A percentile compares a stretch with the other conserved stretches of the same genome.
These are phyloP conservation scores for Chromobotia macracanthus DNA, from an alignment of 2,797 vertebrate species.

Conservation along the genomic window DNA sequence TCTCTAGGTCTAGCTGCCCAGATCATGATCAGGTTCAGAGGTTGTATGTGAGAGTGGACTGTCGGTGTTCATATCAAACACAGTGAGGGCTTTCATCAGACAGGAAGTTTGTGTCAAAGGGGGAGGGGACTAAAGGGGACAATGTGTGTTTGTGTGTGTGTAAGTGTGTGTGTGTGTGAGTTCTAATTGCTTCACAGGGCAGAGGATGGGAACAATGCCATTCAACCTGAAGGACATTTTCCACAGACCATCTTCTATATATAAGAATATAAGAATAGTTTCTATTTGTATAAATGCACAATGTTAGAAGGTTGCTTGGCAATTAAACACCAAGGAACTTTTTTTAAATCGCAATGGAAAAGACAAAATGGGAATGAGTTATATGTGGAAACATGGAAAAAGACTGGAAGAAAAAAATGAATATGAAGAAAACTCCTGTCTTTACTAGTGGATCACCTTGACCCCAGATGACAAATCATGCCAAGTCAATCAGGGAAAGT, in stretches of 20 bases:
- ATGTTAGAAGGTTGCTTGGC: conserved; percentile 18
- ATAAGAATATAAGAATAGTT: conserved; percentile 34
- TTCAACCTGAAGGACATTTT: conserved; percentile 52
- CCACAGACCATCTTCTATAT: conserved; percentile 21
- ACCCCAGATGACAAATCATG: conserved; percentile 52
- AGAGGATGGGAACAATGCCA: conserved; percentile 35
- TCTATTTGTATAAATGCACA: conserved; percentile 41
- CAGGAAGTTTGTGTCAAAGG: conserved; percentile 45
- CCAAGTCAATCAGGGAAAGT: conserved; percentile 46
- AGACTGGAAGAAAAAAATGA: background rate
- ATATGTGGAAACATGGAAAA: background rate
- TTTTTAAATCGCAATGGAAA: conserved; percentile 14
- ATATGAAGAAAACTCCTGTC: conserved; percentile 26
- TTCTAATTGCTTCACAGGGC: conserved; percentile 40
- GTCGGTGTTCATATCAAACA: conserved; percentile 61
- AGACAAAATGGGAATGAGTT: conserved; percentile 25
- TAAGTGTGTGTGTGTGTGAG: conserved; percentile 18
- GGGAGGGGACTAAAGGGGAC: conserved; percentile 8
- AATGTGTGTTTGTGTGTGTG: conserved; percentile 41
- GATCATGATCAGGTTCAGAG: conserved; percentile 56
- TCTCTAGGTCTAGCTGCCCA: conserved; percentile 41
- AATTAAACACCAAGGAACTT: conserved; percentile 27
- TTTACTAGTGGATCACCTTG: conserved; percentile 36
- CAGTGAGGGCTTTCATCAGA: conserved; percentile 59
- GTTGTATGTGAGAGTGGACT: conserved; percentile 47